Evolutionary conservation across 2,797 vertebrate genomes (phyloP).

Genomic region (Urosaurus nigricauda): DNA sequence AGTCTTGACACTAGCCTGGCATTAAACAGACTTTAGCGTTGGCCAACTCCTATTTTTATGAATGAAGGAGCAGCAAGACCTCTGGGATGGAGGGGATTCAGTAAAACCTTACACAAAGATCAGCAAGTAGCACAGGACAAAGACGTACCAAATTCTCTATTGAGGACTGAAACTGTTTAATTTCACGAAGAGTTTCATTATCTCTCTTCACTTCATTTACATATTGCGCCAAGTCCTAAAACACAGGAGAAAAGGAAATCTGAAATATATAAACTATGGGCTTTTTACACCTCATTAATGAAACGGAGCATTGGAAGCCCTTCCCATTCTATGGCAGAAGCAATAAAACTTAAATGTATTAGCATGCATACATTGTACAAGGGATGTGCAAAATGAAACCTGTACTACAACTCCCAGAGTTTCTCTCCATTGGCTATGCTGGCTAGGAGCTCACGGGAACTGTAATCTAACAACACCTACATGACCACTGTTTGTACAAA

Average conservation of each 20-base stretch:
- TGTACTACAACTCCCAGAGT: too few relatives aligned
- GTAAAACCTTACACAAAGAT: neutral
- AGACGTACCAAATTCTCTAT: conserved; percentile 95
- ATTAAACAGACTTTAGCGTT: neutral
- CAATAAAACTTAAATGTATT: neutral
- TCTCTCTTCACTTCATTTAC: conserved; percentile 99
- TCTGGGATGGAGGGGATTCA: neutral
- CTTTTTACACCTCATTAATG: neutral
- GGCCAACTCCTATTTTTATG: neutral
- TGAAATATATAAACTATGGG: neutral
- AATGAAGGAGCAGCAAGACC: neutral
- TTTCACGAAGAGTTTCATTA: conserved; percentile 95
- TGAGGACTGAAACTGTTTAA: conserved; percentile 95
- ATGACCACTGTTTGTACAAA: too few relatives aligned
- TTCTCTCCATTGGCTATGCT: too few relatives aligned
- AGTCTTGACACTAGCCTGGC: too few relatives aligned
- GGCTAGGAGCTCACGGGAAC: too few relatives aligned
- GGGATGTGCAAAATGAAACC: too few relatives aligned
- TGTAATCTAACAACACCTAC: too few relatives aligned
- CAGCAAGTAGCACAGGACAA: neutral
- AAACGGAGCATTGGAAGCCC: neutral
- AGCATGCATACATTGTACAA: neutral
- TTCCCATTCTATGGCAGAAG: neutral
- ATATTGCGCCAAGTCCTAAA: conserved; percentile 97
- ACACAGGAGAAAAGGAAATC: conserved; percentile 47